phyloP scores from a whole-genome alignment of 1,140 invertebrate species.

The Tyrophagus putrescentiae region DNA sequence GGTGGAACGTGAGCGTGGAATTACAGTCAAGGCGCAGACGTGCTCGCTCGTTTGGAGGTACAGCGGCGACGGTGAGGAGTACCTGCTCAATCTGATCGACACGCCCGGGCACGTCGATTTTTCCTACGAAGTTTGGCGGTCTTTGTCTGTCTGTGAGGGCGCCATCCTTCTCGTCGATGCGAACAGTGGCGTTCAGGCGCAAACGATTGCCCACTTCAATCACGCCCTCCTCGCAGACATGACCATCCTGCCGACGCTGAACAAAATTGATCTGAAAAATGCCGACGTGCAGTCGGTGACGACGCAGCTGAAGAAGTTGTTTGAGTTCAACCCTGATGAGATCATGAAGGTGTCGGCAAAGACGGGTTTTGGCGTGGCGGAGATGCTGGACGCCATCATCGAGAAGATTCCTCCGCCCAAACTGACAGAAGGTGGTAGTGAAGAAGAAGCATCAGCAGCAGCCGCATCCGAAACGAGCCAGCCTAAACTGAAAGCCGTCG shows the following conservation, averaged over 20 bases:
- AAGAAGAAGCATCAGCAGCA: too few relatives aligned
- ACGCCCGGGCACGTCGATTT: conserved; percentile 98
- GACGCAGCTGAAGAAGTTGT: conserved; percentile 62
- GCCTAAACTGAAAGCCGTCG: conserved; percentile 54
- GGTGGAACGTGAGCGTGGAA: conserved; percentile 87
- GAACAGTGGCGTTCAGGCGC: conserved; percentile 82
- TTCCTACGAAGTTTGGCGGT: conserved; percentile 74
- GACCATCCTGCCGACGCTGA: conserved; percentile 76
- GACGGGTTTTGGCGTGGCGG: conserved; percentile 56
- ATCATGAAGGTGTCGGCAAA: conserved; percentile 71
- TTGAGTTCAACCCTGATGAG: conserved; percentile 57
- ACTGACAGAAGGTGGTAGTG: conserved; percentile 42
- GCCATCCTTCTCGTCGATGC: conserved; percentile 89
- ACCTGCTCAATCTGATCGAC: conserved; percentile 91
- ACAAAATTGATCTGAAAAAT: conserved; percentile 88
- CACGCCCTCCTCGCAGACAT: conserved; percentile 69
- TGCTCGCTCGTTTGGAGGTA: conserved; percentile 63
- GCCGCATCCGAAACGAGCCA: conserved; percentile 27
- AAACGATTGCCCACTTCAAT: conserved; percentile 93
- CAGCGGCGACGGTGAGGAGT: conserved; percentile 38
- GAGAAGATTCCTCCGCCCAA: conserved; percentile 52
- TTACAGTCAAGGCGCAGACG: conserved; percentile 95
- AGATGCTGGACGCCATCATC: conserved; percentile 60
- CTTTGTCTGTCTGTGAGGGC: conserved; percentile 80
- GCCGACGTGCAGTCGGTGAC: conserved; percentile 66